Percentiles rank a stretch among this genome's conserved stretches.
Conservation (phyloP, 2,113 vertebrate genomes). For the Cyanoderma ruficeps region DNA sequence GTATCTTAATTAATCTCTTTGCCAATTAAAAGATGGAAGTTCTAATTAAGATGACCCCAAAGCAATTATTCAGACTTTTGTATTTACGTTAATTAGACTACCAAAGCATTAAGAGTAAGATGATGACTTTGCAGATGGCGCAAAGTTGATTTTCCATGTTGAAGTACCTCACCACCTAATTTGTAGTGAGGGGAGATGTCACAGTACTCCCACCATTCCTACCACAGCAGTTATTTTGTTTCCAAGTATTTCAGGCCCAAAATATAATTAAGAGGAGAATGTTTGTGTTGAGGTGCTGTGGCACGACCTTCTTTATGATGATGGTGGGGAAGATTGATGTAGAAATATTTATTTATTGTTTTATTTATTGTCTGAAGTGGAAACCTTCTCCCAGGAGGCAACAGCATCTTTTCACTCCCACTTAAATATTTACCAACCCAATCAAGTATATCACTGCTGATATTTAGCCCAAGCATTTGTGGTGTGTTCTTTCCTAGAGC, state of each 20-base stretch:
- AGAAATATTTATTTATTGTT: not conserved
- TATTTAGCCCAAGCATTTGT: not conserved
- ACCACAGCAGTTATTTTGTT: not conserved
- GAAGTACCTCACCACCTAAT: not conserved
- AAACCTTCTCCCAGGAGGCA: not conserved
- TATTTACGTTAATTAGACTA: conserved; percentile 51
- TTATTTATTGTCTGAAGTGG: not conserved
- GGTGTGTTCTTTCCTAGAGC: not conserved
- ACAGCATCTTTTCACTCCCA: not conserved
- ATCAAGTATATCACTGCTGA: not conserved
- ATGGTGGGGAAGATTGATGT: not conserved
- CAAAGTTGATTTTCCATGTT: not conserved
- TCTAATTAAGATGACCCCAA: conserved; percentile 56
- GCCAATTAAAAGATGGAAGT: conserved; percentile 45
- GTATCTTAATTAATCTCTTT: conserved; percentile 63
- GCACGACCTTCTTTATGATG: not conserved
- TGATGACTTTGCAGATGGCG: not conserved
- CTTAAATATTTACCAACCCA: not conserved
- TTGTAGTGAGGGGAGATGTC: not conserved
- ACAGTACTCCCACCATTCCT: not conserved
- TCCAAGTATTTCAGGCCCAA: not conserved
- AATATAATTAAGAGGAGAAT: not conserved
- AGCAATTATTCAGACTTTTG: conserved; percentile 38
- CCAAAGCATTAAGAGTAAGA: conserved; percentile 5
- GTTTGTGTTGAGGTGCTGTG: not conserved